These are phyloP conservation scores for Lepus timidus DNA, from an alignment of 2,113 vertebrate species.

Conservation along the genomic window DNA sequence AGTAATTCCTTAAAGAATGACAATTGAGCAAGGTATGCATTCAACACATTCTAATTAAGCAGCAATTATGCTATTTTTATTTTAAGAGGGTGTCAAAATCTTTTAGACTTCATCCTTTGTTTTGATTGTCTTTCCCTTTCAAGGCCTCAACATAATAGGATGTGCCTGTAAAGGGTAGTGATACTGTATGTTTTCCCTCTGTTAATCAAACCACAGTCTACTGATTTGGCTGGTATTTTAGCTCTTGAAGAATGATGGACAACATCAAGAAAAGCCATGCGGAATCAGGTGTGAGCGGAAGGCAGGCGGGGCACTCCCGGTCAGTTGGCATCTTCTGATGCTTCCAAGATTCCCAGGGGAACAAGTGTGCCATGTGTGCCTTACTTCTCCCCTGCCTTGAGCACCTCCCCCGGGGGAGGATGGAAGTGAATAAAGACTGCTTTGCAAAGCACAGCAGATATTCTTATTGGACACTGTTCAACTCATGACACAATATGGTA, in stretches of 20 bases:
- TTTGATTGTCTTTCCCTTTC: neutral
- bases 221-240: too few species aligned
- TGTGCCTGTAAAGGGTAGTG: neutral
- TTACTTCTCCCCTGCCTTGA: neutral
- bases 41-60: neutral
- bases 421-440: neutral
- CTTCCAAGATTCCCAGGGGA: neutral
- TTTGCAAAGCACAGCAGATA: neutral
- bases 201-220: neutral
- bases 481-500: conserved; percentile 20
- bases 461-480: conserved; percentile 51
- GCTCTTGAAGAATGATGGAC: neutral
- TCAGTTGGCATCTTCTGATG: neutral
- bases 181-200: neutral
- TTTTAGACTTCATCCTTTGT: neutral
- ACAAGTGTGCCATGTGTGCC: too few species aligned
- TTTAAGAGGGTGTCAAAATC: neutral
- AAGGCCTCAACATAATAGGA: neutral
- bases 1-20: neutral
- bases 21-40: neutral
- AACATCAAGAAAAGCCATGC: neutral
- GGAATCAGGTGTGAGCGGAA: fast-evolving
- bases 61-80: neutral
- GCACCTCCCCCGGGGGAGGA: neutral
- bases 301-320: neutral